Evolutionary conservation across 2,888 invertebrate genomes (phyloP).

Genomic region (Tuberolachnus salignus): DNA sequence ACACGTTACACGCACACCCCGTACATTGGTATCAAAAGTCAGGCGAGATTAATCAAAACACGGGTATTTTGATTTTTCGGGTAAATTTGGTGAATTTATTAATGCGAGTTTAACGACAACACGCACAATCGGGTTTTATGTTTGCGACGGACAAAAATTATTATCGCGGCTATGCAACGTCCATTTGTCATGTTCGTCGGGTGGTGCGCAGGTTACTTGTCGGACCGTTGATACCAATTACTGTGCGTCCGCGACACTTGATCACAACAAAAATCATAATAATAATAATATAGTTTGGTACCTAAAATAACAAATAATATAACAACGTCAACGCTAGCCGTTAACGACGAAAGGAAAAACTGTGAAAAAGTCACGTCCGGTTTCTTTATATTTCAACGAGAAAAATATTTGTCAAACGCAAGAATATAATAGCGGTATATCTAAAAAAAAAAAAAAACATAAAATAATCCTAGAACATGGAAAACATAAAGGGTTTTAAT

Average conservation of each 20-base stretch:
- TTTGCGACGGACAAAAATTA: background rate
- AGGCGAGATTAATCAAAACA: background rate
- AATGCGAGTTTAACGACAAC: too few relatives aligned
- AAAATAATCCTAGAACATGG: constrained; percentile 47
- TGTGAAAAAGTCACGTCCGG: constrained; percentile 52
- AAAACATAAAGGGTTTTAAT: constrained; percentile 41
- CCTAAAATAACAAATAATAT: too few relatives aligned
- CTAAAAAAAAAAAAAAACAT: constrained; percentile 37
- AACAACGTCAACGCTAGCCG: constrained; percentile 51
- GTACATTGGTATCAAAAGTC: constrained; percentile 24
- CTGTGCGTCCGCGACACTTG: constrained; percentile 26
- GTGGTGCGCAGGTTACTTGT: background rate
- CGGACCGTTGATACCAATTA: constrained; percentile 38
- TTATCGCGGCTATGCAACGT: background rate
- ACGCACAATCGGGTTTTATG: too few relatives aligned
- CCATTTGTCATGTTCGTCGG: background rate
- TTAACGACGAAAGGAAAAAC: constrained; percentile 39
- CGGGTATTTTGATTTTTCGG: too few relatives aligned
- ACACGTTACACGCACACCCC: constrained; percentile 15
- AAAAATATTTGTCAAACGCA: constrained; percentile 54
- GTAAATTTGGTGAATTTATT: too few relatives aligned
- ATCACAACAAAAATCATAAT: constrained; percentile 21
- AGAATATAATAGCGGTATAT: constrained; percentile 9
- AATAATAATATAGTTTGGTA: background rate
- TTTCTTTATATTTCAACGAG: constrained; percentile 39